Conservation (phyloP, 2,888 invertebrate species). For the Drosophila subsilvestris region DNA sequence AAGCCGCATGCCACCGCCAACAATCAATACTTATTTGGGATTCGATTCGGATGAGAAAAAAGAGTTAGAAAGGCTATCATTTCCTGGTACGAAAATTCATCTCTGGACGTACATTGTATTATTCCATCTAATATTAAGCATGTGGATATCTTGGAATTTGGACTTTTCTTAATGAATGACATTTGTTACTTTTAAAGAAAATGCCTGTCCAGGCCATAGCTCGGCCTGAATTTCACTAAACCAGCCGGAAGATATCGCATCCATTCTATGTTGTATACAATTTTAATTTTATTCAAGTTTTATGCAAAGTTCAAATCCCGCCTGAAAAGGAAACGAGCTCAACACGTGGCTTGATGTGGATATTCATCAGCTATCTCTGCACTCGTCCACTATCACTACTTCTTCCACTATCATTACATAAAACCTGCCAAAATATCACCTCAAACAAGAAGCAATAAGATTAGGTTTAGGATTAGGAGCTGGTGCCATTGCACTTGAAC, state of each 20-base stretch:
- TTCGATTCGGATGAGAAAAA: conserved; percentile 91
- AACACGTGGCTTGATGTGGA: neutral
- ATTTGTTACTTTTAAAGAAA: conserved; percentile 93
- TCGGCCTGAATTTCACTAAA: conserved; percentile 95
- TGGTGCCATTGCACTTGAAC: neutral
- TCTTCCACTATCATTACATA: neutral
- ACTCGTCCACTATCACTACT: neutral
- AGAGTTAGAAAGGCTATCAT: conserved; percentile 98
- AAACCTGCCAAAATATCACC: neutral
- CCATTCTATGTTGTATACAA: conserved; percentile 84
- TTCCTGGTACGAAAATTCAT: conserved; percentile 99
- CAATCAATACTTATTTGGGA: conserved; percentile 95
- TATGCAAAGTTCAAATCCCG: too few species aligned
- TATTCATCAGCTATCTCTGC: too few species aligned
- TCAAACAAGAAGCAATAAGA: neutral
- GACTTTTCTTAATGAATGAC: conserved; percentile 92
- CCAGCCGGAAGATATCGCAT: conserved; percentile 92
- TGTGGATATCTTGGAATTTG: conserved; percentile 92
- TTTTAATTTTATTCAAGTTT: neutral
- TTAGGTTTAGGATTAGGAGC: neutral
- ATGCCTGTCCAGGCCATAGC: conserved; percentile 95
- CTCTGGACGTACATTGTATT: conserved; percentile 97
- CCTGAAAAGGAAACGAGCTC: neutral
- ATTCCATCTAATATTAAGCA: conserved; percentile 97
- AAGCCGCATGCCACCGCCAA: conserved; percentile 98